These are phyloP conservation scores for Conistra vaccinii DNA, from an alignment of 2,888 invertebrate species.

Conservation along the genomic window DNA sequence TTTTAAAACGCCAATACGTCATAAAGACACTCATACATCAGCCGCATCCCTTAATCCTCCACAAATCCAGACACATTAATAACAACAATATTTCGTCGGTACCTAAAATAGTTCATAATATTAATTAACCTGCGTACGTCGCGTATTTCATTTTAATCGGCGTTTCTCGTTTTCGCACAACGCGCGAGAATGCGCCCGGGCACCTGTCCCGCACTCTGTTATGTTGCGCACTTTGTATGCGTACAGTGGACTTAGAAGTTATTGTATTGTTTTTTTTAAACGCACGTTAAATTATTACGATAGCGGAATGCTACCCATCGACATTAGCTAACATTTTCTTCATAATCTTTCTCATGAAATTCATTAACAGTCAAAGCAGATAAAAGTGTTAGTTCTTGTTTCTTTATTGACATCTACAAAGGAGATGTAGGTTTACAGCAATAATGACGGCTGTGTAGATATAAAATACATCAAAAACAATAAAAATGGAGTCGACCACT, in stretches of 20 bases:
- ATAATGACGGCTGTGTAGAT: slow-evolving; percentile 35
- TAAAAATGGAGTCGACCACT: slow-evolving; percentile 63
- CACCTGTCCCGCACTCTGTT: slow-evolving; percentile 86
- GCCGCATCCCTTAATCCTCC: slow-evolving; percentile 54
- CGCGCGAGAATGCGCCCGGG: slow-evolving; percentile 78
- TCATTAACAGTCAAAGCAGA: slow-evolving; percentile 9
- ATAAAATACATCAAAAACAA: slow-evolving; percentile 63
- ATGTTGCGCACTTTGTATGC: slow-evolving; percentile 75
- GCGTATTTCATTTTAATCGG: slow-evolving; percentile 86
- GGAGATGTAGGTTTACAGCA: slow-evolving; percentile 20
- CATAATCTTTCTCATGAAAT: slow-evolving; percentile 30
- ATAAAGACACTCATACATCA: slow-evolving; percentile 49
- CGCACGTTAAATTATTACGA: slow-evolving; percentile 56
- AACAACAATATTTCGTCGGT: slow-evolving; percentile 85
- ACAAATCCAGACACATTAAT: slow-evolving; percentile 83
- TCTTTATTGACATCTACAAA: slow-evolving; percentile 2
- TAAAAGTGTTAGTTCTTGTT: slow-evolving; percentile 12
- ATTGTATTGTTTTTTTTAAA: slow-evolving; percentile 72
- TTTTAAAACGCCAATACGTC: slow-evolving; percentile 36
- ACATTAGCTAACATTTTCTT: slow-evolving; percentile 30
- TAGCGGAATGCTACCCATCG: slow-evolving; percentile 45
- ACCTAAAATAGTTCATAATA: slow-evolving; percentile 78
- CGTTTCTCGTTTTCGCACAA: slow-evolving; percentile 83
- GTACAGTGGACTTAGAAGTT: slow-evolving; percentile 67
- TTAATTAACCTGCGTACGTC: slow-evolving; percentile 83